phyloP scores from a whole-genome alignment of 1,140 invertebrate genomes.

The Drosophila asahinai region DNA sequence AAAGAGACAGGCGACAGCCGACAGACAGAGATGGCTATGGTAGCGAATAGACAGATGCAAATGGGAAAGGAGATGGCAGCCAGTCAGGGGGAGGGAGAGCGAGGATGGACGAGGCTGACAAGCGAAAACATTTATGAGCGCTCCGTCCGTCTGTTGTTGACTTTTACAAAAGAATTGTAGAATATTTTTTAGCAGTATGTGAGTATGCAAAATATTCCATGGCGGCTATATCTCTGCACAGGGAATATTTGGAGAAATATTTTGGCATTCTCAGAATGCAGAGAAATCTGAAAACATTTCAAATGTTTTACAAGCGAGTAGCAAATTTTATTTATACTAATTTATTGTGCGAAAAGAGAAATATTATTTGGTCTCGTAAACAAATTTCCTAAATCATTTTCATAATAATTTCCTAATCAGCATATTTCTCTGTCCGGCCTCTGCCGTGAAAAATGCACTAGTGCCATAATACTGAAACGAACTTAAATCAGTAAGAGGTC shows the following conservation, averaged over 20 bases:
- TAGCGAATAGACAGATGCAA: constrained; percentile 34
- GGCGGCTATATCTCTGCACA: constrained; percentile 14
- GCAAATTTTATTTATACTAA: too few species aligned
- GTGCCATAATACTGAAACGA: too few species aligned
- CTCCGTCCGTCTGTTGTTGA: constrained; percentile 69
- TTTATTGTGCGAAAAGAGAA: too few species aligned
- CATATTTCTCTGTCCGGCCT: too few species aligned
- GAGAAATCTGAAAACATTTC: too few species aligned
- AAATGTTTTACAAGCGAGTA: too few species aligned
- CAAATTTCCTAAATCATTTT: too few species aligned
- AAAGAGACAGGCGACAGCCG: constrained; percentile 12
- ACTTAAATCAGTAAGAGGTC: too few species aligned
- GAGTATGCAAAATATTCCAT: constrained; percentile 65
- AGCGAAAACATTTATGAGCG: constrained; percentile 74
- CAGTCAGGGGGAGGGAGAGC: constrained; percentile 9
- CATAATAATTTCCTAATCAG: too few species aligned
- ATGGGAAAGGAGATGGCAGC: constrained; percentile 32
- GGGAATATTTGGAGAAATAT: not conserved
- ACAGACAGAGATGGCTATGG: constrained; percentile 20
- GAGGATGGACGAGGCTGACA: constrained; percentile 19
- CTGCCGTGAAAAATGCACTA: too few species aligned
- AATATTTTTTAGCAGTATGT: constrained; percentile 77
- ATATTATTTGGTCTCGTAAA: too few species aligned
- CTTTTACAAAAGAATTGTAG: constrained; percentile 81
- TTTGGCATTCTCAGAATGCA: not conserved